Percentiles rank a stretch among this genome's conserved stretches.
Conservation (phyloP, 2,113 vertebrate species). For the Dissostichus mawsoni region DNA sequence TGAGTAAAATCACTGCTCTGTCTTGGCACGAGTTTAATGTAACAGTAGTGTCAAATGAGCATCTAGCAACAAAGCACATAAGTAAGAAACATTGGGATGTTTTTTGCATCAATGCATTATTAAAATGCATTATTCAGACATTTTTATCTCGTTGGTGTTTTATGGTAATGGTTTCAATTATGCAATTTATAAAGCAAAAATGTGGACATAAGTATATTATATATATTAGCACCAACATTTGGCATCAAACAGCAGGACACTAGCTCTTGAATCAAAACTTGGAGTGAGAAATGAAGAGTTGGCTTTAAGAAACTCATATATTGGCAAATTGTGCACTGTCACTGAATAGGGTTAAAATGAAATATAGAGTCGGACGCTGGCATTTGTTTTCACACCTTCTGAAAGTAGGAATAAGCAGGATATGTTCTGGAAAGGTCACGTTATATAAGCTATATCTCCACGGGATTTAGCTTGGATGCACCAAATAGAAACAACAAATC, state of each 20-base stretch:
- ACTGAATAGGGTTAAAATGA: not conserved
- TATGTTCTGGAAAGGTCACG: not conserved
- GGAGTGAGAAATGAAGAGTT: not conserved
- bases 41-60: not conserved
- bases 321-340: not conserved
- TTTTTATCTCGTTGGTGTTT: not conserved
- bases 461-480: not conserved
- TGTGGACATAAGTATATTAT: no score
- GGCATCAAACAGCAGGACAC: not conserved
- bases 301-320: not conserved
- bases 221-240: not conserved
- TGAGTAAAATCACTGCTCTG: not conserved
- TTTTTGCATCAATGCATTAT: not conserved
- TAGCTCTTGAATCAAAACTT: not conserved
- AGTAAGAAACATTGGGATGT: not conserved
- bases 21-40: not conserved
- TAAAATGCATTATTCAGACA: not conserved
- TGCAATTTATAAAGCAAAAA: not conserved
- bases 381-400: no score
- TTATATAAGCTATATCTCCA: no score
- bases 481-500: not conserved
- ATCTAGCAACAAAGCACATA: constrained; percentile 1
- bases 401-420: not conserved
- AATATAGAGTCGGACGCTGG: not conserved
- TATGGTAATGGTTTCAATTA: not conserved